phyloP scores from a whole-genome alignment of 2,888 invertebrate species.

The Gymnoscelis rufifasciata region DNA sequence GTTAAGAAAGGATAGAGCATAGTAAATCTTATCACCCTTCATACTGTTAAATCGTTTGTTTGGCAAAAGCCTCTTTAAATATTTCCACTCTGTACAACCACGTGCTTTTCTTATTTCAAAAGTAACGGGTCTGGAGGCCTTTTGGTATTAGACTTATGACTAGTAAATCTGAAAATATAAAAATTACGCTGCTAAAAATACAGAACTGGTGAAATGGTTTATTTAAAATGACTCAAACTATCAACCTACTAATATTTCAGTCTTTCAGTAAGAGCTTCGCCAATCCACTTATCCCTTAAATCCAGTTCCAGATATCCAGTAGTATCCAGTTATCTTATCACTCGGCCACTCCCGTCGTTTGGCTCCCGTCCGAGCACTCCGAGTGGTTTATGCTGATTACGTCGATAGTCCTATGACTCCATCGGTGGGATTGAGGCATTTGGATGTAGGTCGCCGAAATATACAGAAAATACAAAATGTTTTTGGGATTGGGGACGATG shows the following conservation, averaged over 20 bases:
- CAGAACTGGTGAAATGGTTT: background rate
- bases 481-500: too few relatives aligned
- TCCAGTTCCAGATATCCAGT: too few relatives aligned
- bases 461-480: background rate
- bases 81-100: too few relatives aligned
- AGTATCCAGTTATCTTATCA: constrained; percentile 10
- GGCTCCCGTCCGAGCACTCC: constrained; percentile 8
- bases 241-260: background rate
- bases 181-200: too few relatives aligned
- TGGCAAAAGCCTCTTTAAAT: too few relatives aligned
- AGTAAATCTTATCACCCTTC: too few relatives aligned
- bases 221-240: background rate
- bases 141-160: too few relatives aligned
- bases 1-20: too few relatives aligned
- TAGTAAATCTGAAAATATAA: too few relatives aligned
- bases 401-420: background rate
- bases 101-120: too few relatives aligned
- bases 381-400: constrained; percentile 1
- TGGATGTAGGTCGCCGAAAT: background rate
- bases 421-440: background rate
- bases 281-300: background rate
- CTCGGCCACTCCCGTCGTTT: constrained; percentile 2
- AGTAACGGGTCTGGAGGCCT: too few relatives aligned
- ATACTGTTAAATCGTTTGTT: too few relatives aligned
- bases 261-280: background rate